A percentile compares a stretch with the other conserved stretches of the same genome.
Evolutionary conservation across 2,888 invertebrate genomes (phyloP).

Genomic region (Chelonus formosanus): DNA sequence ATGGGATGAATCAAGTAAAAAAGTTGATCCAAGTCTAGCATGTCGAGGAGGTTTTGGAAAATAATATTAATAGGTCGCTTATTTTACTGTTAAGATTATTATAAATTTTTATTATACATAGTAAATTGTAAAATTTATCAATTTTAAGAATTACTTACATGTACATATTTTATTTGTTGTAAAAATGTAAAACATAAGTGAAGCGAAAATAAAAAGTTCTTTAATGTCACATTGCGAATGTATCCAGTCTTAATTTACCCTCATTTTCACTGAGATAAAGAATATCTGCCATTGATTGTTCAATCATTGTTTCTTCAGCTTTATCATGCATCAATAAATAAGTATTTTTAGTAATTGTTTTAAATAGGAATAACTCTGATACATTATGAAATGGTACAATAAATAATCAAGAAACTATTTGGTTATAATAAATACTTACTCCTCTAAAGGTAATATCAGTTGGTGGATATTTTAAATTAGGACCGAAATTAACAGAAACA

Average conservation of each 20-base stretch:
- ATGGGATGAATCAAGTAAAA: conserved; percentile 75
- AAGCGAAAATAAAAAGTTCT: conserved; percentile 58
- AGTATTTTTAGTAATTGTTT: conserved; percentile 9
- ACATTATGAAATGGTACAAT: neutral
- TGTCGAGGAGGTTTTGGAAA: conserved; percentile 88
- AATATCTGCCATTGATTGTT: conserved; percentile 93
- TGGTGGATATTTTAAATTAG: conserved; percentile 88
- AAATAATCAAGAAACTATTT: neutral
- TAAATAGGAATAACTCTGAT: too few species aligned
- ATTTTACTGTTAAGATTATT: neutral
- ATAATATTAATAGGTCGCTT: conserved; percentile 64
- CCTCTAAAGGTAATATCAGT: conserved; percentile 72
- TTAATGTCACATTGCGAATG: conserved; percentile 70
- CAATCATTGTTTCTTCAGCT: conserved; percentile 90
- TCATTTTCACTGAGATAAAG: conserved; percentile 93
- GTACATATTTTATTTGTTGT: conserved; percentile 1
- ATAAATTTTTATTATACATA: neutral
- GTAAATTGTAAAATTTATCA: neutral
- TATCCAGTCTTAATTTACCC: conserved; percentile 86
- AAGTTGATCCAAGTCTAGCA: conserved; percentile 78
- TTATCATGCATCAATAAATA: conserved; percentile 85
- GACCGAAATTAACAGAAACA: conserved; percentile 95
- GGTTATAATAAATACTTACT: conserved; percentile 68
- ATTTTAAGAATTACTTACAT: neutral
- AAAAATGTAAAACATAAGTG: conserved; percentile 32